Percentiles rank a stretch among this genome's conserved stretches.
phyloP scores from a whole-genome alignment of 2,888 invertebrate species.

The Drosophila infuscata region DNA sequence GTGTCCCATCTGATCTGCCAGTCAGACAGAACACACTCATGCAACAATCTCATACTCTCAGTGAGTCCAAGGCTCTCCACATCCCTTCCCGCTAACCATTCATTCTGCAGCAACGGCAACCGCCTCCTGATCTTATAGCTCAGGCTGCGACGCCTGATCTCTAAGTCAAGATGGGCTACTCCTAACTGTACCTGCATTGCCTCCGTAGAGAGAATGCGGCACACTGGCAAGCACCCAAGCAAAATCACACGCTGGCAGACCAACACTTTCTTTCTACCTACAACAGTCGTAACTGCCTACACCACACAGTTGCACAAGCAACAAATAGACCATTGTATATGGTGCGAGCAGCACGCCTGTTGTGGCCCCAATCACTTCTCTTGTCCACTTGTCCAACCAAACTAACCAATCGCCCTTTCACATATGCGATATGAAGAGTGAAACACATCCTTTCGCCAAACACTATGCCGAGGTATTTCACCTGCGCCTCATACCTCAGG shows the following conservation, averaged over 20 bases:
- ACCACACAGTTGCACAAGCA: constrained; percentile 32
- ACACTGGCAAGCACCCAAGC: constrained; percentile 19
- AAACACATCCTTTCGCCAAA: constrained; percentile 10
- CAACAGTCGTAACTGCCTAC: neutral
- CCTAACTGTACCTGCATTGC: constrained; percentile 16
- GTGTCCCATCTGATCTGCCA: constrained; percentile 16
- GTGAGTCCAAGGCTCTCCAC: too few species aligned
- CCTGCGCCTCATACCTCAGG: constrained; percentile 18
- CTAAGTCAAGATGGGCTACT: constrained; percentile 13
- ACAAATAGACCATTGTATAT: constrained; percentile 20
- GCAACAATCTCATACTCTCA: too few species aligned
- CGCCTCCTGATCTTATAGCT: constrained; percentile 8
- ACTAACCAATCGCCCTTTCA: constrained; percentile 2
- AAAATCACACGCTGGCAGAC: constrained; percentile 16
- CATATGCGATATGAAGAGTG: constrained; percentile 6
- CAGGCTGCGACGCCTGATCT: constrained; percentile 7
- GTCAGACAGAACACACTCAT: too few species aligned
- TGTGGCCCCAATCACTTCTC: constrained; percentile 23
- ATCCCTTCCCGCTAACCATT: too few species aligned
- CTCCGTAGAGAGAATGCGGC: constrained; percentile 29
- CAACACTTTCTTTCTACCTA: constrained; percentile 18
- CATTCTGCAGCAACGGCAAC: too few species aligned
- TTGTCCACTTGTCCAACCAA: too few species aligned
- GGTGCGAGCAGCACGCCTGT: constrained; percentile 7
- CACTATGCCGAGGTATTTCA: constrained; percentile 9